Evolutionary conservation across 2,113 vertebrate genomes (phyloP), one percentile per base, ranked within the genome.

Genomic region (Xyliphius kryptos): DNA sequence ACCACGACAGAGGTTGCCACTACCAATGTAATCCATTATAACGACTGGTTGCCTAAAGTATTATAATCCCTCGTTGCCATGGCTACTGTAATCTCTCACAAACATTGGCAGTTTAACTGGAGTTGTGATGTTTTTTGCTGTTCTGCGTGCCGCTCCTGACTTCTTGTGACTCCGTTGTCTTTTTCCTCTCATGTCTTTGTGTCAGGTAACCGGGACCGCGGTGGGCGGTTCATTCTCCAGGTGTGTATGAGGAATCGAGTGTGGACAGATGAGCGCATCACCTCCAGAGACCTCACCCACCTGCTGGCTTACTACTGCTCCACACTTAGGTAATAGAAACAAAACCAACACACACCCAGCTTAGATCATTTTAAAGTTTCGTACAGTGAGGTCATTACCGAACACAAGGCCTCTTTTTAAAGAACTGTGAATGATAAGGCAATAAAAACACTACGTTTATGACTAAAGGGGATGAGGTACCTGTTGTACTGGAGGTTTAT

Each of bases 191-290:
- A 63, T 21, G 66, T 74, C 68, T 62, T 11, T 73, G 8, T 46
- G 56, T 72, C 80, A 92, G 90, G 90, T 75, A 91, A 77, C 75
- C 61, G 82, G 70, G 89, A 92, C 73, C 85, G 86, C 51, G 66
- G 77, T 62, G 89, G 89, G 64, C 82, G 86, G 68, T 74, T 82
- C 0, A 81, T 91, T 57, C 76, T 91, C 53, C 89, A 90, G 81
- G 85, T 89, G 82, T 86, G 84, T 77, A 76, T 73, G 0, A 80
- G 82, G 63, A 80, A 77, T 53, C 68, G 70, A 40, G 80, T 86
- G 72, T 90, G 87, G 88, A 70, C 77, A 41, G 74, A 76, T 40
- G 80, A 83, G 58, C 77, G 75, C 14, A 71, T 64, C 67, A 83
- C 78, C 8, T 68, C 76, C 56, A 71, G 20, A 52, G 78, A 89